Percentiles rank a stretch among this genome's conserved stretches.
Conservation (phyloP, 2,113 vertebrate genomes). For the Oxyura jamaicensis region DNA sequence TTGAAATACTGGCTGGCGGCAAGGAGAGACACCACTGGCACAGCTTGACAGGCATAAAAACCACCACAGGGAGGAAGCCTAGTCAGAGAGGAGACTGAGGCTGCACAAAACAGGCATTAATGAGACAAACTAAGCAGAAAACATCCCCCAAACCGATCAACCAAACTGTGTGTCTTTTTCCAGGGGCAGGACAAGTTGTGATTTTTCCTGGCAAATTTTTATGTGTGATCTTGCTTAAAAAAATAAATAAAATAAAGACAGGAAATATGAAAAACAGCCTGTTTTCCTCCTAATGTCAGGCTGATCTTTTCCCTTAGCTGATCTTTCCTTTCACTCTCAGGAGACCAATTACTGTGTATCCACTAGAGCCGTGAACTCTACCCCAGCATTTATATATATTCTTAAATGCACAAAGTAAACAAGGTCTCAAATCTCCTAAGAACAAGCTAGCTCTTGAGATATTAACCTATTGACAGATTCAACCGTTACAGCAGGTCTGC, state of each 20-base stretch:
- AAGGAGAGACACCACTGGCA: background rate
- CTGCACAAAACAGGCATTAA: background rate
- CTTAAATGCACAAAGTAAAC: slow-evolving; percentile 24
- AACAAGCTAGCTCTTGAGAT: background rate
- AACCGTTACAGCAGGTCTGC: accelerated
- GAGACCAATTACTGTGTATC: background rate
- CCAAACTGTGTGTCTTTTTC: background rate
- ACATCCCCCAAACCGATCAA: background rate
- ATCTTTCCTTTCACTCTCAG: slow-evolving; percentile 4
- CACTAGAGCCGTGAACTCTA: background rate
- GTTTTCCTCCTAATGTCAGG: background rate
- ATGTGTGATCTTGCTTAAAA: background rate
- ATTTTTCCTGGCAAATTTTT: slow-evolving; percentile 39
- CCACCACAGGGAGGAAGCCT: background rate
- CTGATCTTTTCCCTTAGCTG: background rate
- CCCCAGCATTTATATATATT: background rate
- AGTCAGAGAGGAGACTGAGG: background rate
- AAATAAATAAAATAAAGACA: slow-evolving; percentile 22
- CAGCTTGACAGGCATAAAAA: background rate
- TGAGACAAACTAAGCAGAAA: background rate
- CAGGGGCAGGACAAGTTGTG: background rate
- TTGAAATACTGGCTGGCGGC: background rate
- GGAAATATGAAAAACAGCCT: slow-evolving; percentile 5
- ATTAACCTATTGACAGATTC: background rate
- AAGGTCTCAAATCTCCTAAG: background rate